Percentiles rank a stretch among this genome's conserved stretches.
Conservation (phyloP, 2,797 vertebrate genomes). For the Adrianichthys oophorus region DNA sequence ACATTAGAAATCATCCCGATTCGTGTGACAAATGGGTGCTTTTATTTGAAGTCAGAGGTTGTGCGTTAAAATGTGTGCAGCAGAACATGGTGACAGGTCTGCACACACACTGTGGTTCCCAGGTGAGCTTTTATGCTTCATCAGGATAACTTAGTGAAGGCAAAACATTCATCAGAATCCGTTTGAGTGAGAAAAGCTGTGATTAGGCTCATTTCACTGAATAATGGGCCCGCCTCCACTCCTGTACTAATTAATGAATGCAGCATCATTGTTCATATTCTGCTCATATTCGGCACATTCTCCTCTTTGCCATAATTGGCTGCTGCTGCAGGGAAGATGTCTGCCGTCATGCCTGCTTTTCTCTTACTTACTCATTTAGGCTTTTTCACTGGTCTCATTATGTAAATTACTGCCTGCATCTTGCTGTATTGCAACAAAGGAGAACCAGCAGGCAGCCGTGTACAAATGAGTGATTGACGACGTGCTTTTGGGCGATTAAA, state of each 20-base stretch:
- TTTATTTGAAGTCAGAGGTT: too few relatives aligned
- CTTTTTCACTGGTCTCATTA: conserved; percentile 39
- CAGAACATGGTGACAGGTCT: too few relatives aligned
- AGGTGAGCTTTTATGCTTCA: background rate
- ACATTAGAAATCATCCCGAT: too few relatives aligned
- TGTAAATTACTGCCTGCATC: conserved; percentile 37
- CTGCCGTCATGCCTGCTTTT: conserved; percentile 24
- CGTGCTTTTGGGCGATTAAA: conserved; percentile 1
- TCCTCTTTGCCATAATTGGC: conserved; percentile 4
- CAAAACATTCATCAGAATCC: background rate
- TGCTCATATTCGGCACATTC: conserved; percentile 29
- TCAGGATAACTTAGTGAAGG: background rate
- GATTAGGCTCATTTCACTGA: conserved; percentile 28
- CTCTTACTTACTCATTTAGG: conserved; percentile 40
- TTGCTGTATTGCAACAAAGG: conserved; percentile 29
- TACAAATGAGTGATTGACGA: background rate
- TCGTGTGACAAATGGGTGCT: too few relatives aligned
- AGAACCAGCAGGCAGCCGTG: conserved; percentile 32
- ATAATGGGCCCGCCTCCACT: conserved; percentile 30
- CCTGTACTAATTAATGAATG: conserved; percentile 52
- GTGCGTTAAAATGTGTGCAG: too few relatives aligned
- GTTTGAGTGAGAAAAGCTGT: background rate
- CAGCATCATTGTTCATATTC: conserved; percentile 43
- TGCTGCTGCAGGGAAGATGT: conserved; percentile 42
- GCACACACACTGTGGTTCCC: too few relatives aligned